Evolutionary conservation across 2,888 invertebrate genomes (phyloP), one percentile per base, ranked within the genome.

Genomic region (Alviniconcha strummeri): DNA sequence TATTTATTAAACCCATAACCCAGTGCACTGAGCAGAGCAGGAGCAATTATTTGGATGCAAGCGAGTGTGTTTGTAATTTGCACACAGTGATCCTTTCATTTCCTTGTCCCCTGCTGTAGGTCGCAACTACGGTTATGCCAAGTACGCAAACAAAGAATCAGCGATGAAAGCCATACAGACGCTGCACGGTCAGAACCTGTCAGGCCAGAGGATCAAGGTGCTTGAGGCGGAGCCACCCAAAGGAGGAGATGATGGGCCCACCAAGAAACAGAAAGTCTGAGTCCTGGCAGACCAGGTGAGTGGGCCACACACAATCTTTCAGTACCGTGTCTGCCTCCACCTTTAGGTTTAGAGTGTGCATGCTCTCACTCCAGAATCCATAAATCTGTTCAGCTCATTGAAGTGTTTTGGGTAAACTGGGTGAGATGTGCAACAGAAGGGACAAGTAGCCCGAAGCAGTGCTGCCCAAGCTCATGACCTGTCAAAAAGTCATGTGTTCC

Each of bases 81-180:
- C 3, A 36, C 36, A 36, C 36, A 36, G 36, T 36, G 36, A 36
- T 85, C 83, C 13, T 36, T 36, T 36, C 69, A 52, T 15, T 60
- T 60, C 13, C 60, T 60, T 60, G 9, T 13, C 17, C 15, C 3
- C 5, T 78, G 60, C 57, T 64, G 7, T 83, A 93, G 93, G 92
- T 67, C 97, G 97, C 92, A 98, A 97, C 91, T 98, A 97, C 94
- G 98, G 98, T 0, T 98, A 97, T 94, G 98, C 97, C 8, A 97
- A 97, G 91, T 98, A 96, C 94, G 96, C 97, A 5, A 95, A 95
- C 79, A 95, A 95, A 82, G 95, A 96, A 71, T 96, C 97, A 86
- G 98, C 98, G 0, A 95, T 96, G 88, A 95, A 95, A 89, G 97
- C 97, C 1, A 96, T 97, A 78, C 95, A 95, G 94, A 92, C 93